Percentiles rank a stretch among this genome's conserved stretches.
Conservation (phyloP, 2,888 invertebrate genomes). For the Elmis aenea region DNA sequence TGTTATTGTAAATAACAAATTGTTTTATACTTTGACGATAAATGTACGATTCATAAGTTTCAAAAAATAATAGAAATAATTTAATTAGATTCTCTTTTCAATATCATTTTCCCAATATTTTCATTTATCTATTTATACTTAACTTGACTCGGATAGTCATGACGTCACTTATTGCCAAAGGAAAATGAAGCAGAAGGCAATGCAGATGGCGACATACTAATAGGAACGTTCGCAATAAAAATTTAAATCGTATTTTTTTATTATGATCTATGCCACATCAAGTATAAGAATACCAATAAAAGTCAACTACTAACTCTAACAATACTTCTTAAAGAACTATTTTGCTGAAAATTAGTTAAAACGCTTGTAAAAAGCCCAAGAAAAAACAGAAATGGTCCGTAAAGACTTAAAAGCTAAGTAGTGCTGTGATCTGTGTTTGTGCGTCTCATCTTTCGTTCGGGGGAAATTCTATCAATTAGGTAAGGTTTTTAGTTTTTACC, state of each 20-base stretch:
- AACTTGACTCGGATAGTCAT: no score
- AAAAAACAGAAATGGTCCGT: slow-evolving; percentile 17
- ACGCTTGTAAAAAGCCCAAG: slow-evolving; percentile 8
- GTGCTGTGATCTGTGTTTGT: slow-evolving; percentile 26
- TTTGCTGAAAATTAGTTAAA: slow-evolving; percentile 18
- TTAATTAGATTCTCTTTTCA: no score
- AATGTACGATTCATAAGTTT: no score
- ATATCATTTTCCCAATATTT: no score
- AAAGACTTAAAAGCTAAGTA: slow-evolving; percentile 15
- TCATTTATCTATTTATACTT: no score
- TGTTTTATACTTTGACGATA: no score
- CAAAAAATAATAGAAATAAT: no score
- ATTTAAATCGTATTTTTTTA: slow-evolving; percentile 37
- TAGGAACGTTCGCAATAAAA: slow-evolving; percentile 40
- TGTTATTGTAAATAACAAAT: no score
- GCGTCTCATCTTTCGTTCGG: slow-evolving; percentile 23
- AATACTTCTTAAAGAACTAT: slow-evolving; percentile 26
- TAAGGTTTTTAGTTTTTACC: slow-evolving; percentile 30
- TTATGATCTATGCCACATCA: slow-evolving; percentile 44
- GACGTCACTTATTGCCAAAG: slow-evolving; percentile 9
- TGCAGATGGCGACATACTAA: slow-evolving; percentile 43
- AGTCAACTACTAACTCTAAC: slow-evolving; percentile 21
- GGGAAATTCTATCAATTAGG: slow-evolving; percentile 23
- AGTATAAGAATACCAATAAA: slow-evolving; percentile 30
- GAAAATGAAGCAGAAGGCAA: slow-evolving; percentile 11